Conservation (phyloP, 2,113 vertebrate genomes). For the Oryzias woworae region DNA sequence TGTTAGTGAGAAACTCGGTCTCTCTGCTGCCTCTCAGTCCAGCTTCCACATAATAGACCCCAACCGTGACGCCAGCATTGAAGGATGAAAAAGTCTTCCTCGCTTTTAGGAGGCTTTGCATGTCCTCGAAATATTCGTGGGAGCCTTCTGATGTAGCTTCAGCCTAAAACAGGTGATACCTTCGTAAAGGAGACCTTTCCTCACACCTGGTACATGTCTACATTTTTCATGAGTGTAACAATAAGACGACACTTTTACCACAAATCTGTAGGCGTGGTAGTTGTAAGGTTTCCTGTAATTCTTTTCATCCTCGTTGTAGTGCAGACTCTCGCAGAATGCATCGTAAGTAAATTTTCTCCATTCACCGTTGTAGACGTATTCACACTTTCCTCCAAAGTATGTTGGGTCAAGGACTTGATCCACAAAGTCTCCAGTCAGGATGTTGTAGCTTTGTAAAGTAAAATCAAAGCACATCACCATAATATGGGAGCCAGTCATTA, state of each 20-base stretch:
- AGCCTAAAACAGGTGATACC: constrained; percentile 73
- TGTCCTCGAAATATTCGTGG: constrained; percentile 77
- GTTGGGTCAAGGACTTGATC: constrained; percentile 76
- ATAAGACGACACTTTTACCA: constrained; percentile 67
- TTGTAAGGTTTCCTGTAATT: constrained; percentile 92
- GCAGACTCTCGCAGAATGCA: constrained; percentile 82
- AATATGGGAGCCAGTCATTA: too few relatives aligned
- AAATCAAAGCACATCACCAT: background rate
- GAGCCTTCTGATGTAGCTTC: constrained; percentile 80
- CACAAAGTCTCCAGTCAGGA: constrained; percentile 75
- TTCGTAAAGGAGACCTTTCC: background rate
- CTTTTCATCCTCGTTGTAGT: constrained; percentile 87
- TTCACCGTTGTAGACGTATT: constrained; percentile 90
- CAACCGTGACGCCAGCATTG: constrained; percentile 40
- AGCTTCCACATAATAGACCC: fast-evolving
- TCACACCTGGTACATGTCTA: background rate
- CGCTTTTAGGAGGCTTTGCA: constrained; percentile 72
- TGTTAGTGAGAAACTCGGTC: constrained; percentile 66
- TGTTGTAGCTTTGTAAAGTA: constrained; percentile 80
- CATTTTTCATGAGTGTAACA: background rate
- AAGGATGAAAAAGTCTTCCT: constrained; percentile 47
- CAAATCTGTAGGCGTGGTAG: constrained; percentile 84
- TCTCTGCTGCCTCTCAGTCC: constrained; percentile 42
- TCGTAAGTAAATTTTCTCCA: constrained; percentile 89
- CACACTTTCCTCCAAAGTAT: constrained; percentile 86